Evolutionary conservation across 2,888 invertebrate genomes (phyloP), one percentile per base, ranked within the genome.

Genomic region (Stictocephala bisonia): DNA sequence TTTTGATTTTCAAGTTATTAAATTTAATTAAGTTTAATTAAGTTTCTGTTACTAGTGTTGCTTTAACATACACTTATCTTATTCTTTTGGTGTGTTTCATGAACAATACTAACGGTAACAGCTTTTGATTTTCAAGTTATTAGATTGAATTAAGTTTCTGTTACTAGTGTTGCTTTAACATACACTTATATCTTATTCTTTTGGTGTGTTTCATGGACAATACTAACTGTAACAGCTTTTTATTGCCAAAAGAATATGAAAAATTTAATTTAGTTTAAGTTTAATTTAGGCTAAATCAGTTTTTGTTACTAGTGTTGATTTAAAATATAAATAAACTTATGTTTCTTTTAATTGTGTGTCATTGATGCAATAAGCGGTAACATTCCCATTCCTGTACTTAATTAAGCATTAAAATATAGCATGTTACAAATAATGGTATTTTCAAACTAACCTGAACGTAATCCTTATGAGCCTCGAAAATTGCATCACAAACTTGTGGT

Each of bases 401-500:
- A 50, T 50, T 50, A 50, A 50, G 18, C 50, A 50, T 50, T 50
- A 50, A 56, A 56, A 56, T 56, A 56, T 56, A 56, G 29, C 56
- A 56, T 56, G 56, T 56, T 13, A 29, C 13, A 27, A 56, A 56
- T 56, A 56, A 56, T 56, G 56, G 15, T 3, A 56, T 56, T 56
- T 56, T 26, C 22, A 56, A 56, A 56, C 56, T 56, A 56, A 56
- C 56, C 56, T 56, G 6, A 56, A 56, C 56, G 50, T n/a, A 50
- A 50, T 50, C 15, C 15, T 50, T 50, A 4, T 22, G 50, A 50
- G 50, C 50, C 50, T 50, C 50, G 20, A 50, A 50, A 50, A 50
- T 50, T 50, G 50, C 50, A 50, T 50, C 50, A 50, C 50, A 50
- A 50, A 50, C 50, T 50, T 50, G 50, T 50, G 50, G 50, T 50